Percentiles rank a stretch among this genome's conserved stretches.
Conservation (phyloP, 2,113 vertebrate genomes). For the Podarcis muralis region DNA sequence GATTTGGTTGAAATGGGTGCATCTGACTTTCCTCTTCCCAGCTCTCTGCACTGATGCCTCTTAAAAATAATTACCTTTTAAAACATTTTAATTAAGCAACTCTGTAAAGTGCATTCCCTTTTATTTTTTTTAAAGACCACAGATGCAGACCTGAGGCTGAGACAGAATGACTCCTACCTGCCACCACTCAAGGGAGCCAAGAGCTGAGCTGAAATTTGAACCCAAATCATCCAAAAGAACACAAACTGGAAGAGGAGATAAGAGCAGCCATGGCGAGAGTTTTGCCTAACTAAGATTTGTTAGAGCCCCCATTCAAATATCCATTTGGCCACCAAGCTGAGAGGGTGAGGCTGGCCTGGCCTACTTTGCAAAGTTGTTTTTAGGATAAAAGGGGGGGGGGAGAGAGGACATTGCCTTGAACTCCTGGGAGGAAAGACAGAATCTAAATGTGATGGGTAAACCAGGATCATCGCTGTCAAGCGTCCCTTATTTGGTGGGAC, state of each 20-base stretch:
- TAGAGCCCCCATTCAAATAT: no score
- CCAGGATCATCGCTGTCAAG: no score
- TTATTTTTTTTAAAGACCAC: background rate
- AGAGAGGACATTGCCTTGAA: no score
- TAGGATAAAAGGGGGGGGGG: no score
- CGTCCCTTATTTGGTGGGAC: no score
- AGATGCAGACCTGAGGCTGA: background rate
- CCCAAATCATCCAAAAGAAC: background rate
- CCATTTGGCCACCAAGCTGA: no score
- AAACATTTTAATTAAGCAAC: background rate
- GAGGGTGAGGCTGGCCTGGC: no score
- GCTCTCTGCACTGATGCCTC: no score
- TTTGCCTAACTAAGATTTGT: no score
- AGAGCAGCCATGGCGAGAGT: background rate
- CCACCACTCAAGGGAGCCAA: background rate
- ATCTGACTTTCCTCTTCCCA: background rate
- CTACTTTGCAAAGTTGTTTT: no score
- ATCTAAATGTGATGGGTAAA: no score
- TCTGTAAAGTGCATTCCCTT: background rate
- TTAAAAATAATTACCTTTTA: background rate
- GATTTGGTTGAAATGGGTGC: background rate
- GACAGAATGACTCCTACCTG: background rate
- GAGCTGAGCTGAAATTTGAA: background rate
- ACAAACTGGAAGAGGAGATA: background rate
- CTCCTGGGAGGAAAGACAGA: no score